phyloP scores from a whole-genome alignment of 2,797 vertebrate genomes.

The Poecilia wingei region DNA sequence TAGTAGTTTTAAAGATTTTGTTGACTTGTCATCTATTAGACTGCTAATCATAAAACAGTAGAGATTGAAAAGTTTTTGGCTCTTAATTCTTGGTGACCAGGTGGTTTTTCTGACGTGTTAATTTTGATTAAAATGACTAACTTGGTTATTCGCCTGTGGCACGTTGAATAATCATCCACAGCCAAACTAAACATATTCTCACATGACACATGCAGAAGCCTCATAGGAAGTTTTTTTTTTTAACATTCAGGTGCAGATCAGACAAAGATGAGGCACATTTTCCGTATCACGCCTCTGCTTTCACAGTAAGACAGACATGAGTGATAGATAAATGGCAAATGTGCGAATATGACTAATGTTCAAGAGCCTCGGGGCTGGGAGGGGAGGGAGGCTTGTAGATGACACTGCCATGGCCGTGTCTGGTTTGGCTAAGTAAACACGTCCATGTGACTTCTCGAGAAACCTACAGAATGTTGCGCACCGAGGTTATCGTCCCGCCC shows the following conservation, averaged over 20 bases:
- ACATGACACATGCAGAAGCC: not conserved
- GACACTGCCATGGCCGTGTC: not conserved
- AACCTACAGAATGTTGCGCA: constrained; percentile 33
- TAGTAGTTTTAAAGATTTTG: not conserved
- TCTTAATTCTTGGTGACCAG: not conserved
- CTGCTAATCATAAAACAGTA: not conserved
- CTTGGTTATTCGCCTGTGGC: not conserved
- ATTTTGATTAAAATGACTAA: not conserved
- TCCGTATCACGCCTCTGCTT: not conserved
- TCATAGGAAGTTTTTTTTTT: constrained; percentile 13
- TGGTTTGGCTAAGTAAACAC: constrained; percentile 30
- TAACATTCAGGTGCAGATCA: not conserved
- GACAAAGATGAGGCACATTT: not conserved
- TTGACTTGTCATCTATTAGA: not conserved
- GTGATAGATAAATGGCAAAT: constrained; percentile 1
- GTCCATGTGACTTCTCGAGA: not conserved
- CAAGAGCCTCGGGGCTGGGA: constrained; percentile 26
- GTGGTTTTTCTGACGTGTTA: not conserved
- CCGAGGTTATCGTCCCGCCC: constrained; percentile 14
- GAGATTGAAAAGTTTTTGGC: not conserved
- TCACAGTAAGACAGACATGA: not conserved
- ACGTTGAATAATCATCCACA: not conserved
- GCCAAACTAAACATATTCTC: not conserved
- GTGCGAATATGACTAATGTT: constrained; percentile 22
- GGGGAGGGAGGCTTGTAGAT: not conserved